Evolutionary conservation across 2,113 vertebrate genomes (phyloP).

Genomic region (Gymnobelideus leadbeateri): DNA sequence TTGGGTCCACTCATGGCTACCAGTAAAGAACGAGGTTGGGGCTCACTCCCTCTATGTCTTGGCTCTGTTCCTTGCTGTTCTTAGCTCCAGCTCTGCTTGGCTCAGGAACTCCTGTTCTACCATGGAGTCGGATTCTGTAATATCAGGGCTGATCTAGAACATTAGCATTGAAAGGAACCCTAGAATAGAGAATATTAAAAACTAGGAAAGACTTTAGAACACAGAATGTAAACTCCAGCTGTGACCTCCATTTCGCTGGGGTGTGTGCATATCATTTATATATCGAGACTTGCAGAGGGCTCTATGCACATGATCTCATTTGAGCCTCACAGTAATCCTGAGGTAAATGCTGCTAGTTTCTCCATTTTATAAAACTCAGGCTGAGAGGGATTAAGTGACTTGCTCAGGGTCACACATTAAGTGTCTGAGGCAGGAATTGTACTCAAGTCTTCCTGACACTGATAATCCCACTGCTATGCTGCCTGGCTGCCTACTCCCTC

Average conservation of each 20-base stretch:
- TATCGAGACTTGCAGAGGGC: not conserved
- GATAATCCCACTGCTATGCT: not conserved
- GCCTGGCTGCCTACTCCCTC: not conserved
- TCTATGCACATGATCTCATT: not conserved
- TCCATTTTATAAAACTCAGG: not conserved
- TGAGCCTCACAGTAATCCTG: not conserved
- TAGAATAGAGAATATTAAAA: not conserved
- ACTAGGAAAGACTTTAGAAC: not conserved
- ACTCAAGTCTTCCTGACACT: not conserved
- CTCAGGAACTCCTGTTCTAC: not conserved
- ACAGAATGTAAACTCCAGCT: not conserved
- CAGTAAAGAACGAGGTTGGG: not conserved
- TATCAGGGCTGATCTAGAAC: not conserved
- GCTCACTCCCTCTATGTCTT: not conserved
- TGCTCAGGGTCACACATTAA: not conserved
- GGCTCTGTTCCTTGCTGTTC: not conserved
- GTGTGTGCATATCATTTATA: not conserved
- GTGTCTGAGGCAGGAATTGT: too few species aligned
- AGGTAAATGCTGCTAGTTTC: not conserved
- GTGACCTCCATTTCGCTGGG: not conserved
- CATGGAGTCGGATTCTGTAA: not conserved
- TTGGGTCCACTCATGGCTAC: not conserved
- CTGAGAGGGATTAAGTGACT: not conserved
- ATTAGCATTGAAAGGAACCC: not conserved
- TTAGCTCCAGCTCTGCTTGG: not conserved